These are phyloP conservation scores for Alces alces DNA, from an alignment of 2,113 vertebrate genomes.

Conservation along the genomic window DNA sequence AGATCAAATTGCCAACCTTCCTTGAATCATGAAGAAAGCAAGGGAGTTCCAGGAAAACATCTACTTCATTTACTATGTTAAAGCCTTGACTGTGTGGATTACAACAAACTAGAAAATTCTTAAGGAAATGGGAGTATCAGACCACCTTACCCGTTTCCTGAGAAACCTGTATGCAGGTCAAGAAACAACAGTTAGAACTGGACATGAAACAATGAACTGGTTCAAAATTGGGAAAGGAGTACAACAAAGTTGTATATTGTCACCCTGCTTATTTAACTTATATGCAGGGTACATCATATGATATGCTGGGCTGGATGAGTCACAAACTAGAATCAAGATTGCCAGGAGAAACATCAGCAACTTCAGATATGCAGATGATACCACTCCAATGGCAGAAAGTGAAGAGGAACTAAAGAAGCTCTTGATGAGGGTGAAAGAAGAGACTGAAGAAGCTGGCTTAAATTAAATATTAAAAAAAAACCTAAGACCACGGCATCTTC, in stretches of 20 bases:
- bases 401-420: background rate
- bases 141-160: background rate
- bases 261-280: background rate
- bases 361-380: background rate
- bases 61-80: background rate
- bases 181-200: background rate
- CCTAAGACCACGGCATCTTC: background rate
- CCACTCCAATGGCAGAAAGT: background rate
- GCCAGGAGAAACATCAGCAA: background rate
- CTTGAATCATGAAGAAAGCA: background rate
- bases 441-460: background rate
- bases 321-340: background rate
- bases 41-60: background rate
- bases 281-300: background rate
- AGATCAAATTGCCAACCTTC: background rate
- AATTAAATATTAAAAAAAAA: background rate
- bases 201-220: background rate
- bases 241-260: background rate
- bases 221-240: background rate
- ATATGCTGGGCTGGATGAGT: background rate
- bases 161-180: background rate
- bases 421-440: background rate
- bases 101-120: background rate
- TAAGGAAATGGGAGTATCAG: background rate
- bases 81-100: background rate